Conservation (phyloP, 2,797 vertebrate genomes). For the Neomorphus geoffroyi region DNA sequence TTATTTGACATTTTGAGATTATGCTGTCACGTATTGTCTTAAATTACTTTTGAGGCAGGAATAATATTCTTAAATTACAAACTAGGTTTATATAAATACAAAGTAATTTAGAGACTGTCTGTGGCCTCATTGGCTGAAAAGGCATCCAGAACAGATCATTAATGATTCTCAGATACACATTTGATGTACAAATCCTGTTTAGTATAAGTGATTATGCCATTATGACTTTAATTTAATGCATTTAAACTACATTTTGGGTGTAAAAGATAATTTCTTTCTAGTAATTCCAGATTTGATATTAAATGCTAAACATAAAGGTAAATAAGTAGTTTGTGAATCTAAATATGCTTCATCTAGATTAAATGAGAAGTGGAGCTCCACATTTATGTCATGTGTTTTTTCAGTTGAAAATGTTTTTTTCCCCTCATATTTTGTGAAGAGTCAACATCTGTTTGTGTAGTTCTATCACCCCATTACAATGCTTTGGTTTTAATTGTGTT, state of each 20-base stretch:
- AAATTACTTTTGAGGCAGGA: conserved; percentile 6
- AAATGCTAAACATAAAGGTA: not conserved
- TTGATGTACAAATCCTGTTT: not conserved
- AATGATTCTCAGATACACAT: not conserved
- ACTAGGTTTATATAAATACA: not conserved
- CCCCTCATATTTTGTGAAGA: not conserved
- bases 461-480: not conserved
- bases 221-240: not conserved
- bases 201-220: not conserved
- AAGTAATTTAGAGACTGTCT: not conserved
- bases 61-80: not conserved
- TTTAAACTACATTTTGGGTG: not conserved
- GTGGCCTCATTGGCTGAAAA: not conserved
- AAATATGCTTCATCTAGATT: not conserved
- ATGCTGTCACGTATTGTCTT: not conserved
- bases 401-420: not conserved
- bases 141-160: not conserved
- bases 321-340: not conserved
- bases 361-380: not conserved
- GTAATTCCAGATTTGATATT: not conserved
- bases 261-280: not conserved
- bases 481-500: not conserved
- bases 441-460: not conserved
- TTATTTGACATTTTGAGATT: not conserved
- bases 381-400: not conserved